Percentiles rank a stretch among this genome's conserved stretches.
phyloP scores from a whole-genome alignment of 2,113 vertebrate species.

The Cinclus cinclus region DNA sequence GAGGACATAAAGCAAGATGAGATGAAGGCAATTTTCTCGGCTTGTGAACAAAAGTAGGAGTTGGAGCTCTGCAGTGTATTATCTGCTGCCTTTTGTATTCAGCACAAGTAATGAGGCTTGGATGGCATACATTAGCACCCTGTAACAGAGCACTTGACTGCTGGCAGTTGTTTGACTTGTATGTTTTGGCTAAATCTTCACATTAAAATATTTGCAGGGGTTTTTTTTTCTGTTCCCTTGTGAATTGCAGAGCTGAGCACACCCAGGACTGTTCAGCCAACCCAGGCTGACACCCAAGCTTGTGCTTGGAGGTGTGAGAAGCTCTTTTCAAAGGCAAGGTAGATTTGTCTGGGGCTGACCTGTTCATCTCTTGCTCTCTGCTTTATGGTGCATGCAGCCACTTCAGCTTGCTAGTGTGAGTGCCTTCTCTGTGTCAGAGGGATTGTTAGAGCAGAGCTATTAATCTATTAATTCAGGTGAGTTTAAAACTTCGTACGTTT shows the following conservation, averaged over 20 bases:
- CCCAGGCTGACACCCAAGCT: not conserved
- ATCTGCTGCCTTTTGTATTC: conserved; percentile 46
- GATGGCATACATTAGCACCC: not conserved
- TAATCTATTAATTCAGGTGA: not conserved
- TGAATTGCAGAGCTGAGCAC: not conserved
- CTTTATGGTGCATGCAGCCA: not conserved
- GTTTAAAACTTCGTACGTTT: not conserved
- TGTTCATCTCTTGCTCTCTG: not conserved
- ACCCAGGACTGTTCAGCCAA: not conserved
- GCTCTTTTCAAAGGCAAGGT: not conserved
- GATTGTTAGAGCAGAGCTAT: not conserved
- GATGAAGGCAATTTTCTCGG: not conserved
- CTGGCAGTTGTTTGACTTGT: not conserved
- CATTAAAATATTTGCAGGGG: not conserved
- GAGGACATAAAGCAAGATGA: not conserved
- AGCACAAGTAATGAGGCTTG: not conserved
- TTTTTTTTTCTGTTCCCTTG: not conserved
- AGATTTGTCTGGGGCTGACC: conserved; percentile 7
- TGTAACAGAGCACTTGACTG: not conserved
- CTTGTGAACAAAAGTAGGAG: not conserved
- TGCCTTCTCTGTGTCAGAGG: not conserved
- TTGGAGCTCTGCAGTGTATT: conserved; percentile 18
- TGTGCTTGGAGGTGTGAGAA: conserved; percentile 19
- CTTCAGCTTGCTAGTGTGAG: not conserved
- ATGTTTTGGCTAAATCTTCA: not conserved